Conservation (phyloP, 2,888 invertebrate species). For the Lissonota sp. region DNA sequence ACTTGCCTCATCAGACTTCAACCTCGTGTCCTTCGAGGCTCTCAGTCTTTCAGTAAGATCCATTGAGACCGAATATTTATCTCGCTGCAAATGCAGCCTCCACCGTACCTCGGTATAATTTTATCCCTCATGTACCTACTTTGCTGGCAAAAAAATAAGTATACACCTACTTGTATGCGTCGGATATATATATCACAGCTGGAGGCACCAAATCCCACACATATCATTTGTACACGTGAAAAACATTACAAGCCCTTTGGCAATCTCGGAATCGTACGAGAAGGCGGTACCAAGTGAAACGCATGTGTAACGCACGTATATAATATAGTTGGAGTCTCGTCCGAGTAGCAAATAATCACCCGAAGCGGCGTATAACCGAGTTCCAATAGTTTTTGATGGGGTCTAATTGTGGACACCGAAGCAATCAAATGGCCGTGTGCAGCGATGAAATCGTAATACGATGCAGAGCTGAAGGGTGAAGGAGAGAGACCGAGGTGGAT, state of each 20-base stretch:
- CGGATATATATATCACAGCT: conserved; percentile 3
- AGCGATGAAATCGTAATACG: conserved; percentile 43
- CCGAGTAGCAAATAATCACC: conserved; percentile 48
- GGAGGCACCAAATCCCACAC: neutral
- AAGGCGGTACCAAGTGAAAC: conserved; percentile 30
- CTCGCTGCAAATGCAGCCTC: conserved; percentile 30
- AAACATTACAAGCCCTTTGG: neutral
- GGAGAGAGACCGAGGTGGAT: neutral
- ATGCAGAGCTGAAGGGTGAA: conserved; percentile 20
- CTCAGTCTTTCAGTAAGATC: conserved; percentile 22
- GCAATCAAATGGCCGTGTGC: conserved; percentile 48
- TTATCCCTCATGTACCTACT: neutral
- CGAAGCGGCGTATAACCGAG: conserved; percentile 48
- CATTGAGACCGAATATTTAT: conserved; percentile 39
- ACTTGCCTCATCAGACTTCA: conserved; percentile 10
- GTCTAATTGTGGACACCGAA: conserved; percentile 59
- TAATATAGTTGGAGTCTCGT: neutral
- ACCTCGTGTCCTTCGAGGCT: conserved; percentile 27
- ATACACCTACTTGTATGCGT: neutral
- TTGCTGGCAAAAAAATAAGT: neutral
- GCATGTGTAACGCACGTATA: conserved; percentile 14
- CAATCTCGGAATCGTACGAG: neutral
- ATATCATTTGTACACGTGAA: too few species aligned
- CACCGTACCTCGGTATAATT: conserved; percentile 19
- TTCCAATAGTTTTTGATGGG: conserved; percentile 61